Evolutionary conservation across 2,888 invertebrate species (phyloP), one percentile per base, ranked within the genome.

Genomic region (Drosophila flavopinicola): DNA sequence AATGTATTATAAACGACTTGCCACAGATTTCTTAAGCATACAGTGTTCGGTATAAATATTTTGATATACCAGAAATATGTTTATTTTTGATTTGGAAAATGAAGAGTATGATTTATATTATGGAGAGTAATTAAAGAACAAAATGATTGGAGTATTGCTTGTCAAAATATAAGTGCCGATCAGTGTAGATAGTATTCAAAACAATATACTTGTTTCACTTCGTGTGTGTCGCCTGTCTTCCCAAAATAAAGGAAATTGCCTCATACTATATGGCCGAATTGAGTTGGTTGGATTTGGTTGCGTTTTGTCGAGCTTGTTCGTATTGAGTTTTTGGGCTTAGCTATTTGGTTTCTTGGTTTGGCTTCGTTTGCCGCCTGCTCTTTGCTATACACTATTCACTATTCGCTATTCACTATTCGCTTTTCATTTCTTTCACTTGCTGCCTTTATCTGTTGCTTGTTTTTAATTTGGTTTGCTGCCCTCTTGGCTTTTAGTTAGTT

Each of bases 381-480:
- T 5, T 30, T 7, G 1, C 24, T 42, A 29, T 38, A 32, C 13
- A 32, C 39, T 9, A n/a, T 23, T 25, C 27, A 24, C 24, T 11
- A 10, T 6, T 39, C 15, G 25, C 33, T 20, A 47, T 6, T 64
- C 49, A 47, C 48, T 13, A 64, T 9, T 47, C 33, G 20, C 20
- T 20, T 20, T 20, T 60, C 15, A 29, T 33, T 66, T 59, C 41
- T 17, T 42, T 20, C 20, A 2, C 11, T 27, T 20, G 20, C 20
- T 20, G 20, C 20, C 4, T 25, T 6, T 23, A 13, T 49, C 5
- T 41, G 25, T 20, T 51, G 32, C n/a, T 11, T 44, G 42, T 13
- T 69, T 60, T 70, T 78, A 66, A 78, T 78, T 73, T 70, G 66
- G 71, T 83, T 76, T 57, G 54, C 59, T 37, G 78, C 48, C 29